These are phyloP conservation scores for Petrolisthes cinctipes DNA, from an alignment of 2,888 invertebrate genomes.

Conservation along the genomic window DNA sequence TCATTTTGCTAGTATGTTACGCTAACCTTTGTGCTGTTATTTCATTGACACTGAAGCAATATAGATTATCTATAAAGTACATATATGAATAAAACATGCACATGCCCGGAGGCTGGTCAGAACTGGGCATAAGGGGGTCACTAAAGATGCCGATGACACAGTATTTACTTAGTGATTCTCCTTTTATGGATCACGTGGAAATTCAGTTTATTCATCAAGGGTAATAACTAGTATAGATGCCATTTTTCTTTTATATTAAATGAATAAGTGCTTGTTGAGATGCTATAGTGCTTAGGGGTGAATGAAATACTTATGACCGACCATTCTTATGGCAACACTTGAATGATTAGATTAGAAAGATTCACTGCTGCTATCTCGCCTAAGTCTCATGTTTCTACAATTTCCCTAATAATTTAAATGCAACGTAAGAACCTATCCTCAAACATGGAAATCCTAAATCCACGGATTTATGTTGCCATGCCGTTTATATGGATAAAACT, in stretches of 20 bases:
- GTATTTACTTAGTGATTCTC: neutral
- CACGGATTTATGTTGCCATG: too few species aligned
- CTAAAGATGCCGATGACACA: neutral
- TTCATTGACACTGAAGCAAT: neutral
- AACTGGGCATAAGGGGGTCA: neutral
- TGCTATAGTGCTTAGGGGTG: neutral
- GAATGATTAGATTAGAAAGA: neutral
- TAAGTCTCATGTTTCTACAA: neutral
- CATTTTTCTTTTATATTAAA: too few species aligned
- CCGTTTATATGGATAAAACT: too few species aligned
- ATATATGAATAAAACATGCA: neutral
- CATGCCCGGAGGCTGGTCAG: neutral
- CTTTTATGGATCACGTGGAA: too few species aligned
- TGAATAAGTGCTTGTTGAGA: too few species aligned
- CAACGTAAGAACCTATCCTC: neutral
- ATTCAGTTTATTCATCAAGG: too few species aligned
- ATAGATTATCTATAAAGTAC: too few species aligned
- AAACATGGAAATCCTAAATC: too few species aligned
- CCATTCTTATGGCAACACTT: slow-evolving; percentile 10
- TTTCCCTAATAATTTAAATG: neutral
- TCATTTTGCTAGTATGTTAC: neutral
- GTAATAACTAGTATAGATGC: too few species aligned
- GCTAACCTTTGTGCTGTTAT: neutral
- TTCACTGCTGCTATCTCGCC: neutral
- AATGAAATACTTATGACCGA: neutral